Base-by-base conservation (phyloP, 2,888 invertebrate genomes). In the Eumerus sabulonum region DNA sequence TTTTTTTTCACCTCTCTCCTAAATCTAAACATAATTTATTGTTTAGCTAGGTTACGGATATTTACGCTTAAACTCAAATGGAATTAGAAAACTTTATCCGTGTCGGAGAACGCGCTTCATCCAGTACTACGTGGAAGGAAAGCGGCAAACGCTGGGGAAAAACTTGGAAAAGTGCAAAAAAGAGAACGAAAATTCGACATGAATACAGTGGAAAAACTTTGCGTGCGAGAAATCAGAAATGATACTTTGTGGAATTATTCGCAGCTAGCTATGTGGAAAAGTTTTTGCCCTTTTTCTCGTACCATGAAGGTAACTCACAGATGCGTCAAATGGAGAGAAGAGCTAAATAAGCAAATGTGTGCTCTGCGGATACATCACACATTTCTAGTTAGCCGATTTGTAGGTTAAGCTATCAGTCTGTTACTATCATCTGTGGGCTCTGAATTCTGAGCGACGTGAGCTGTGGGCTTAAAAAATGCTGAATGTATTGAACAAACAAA, bases 81-180 rank as follows among this genome's bases (percentile, higher is more conserved):
- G 74, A 74, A 79, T 79, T 74, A 74, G 73, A 74, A 79, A 79
- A 74, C 36, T 73, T 79, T 76, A 48, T 60, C 35, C 53, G 16
- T 47, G 73, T 60, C 38, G 16, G 50, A 51, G 48, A 62, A 44
- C 14, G 14, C 19, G n/a, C 40, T 56, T 44, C 53, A 36, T 27
- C 19, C 27, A 3, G 12, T 11, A 11, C 14, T 9, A 45, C 12
- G 13, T n/a, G n/a, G n/a, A n/a, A n/a, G n/a, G n/a, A n/a, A n/a
- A n/a, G n/a, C 16, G 9, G 36, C 11, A 64, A n/a, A n/a, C n/a
- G n/a, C n/a, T n/a, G n/a, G n/a, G 42, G n/a, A 16, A 12, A 19
- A 27, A 51, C 35, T 18, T 1, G 36, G 18, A 18, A 48, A 27
- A 1, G 13, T 17, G 13, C 44, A 17, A 27, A 2, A 27, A 27